Conservation (phyloP, 2,888 invertebrate genomes). For the Tenthredo distinguenda region DNA sequence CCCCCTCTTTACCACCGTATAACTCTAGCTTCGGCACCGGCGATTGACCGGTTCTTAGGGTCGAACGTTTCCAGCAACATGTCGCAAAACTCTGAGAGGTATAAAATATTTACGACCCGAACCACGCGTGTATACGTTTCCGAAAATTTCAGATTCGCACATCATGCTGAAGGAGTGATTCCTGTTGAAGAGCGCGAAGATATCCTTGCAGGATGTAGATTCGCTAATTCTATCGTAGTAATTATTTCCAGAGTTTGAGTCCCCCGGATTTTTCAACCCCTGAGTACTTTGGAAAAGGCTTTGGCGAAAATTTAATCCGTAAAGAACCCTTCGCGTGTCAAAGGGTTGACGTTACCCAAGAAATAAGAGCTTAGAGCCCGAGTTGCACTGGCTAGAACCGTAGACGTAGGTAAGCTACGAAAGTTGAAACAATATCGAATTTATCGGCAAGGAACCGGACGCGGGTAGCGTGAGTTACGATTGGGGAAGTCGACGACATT, state of each 20-base stretch:
- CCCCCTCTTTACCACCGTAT: background rate
- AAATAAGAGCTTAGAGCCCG: conserved; percentile 30
- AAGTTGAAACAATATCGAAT: conserved; percentile 78
- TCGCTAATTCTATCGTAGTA: background rate
- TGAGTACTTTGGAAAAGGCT: background rate
- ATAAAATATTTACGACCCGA: conserved; percentile 45
- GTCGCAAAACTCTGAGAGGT: conserved; percentile 24
- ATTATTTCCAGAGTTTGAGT: background rate
- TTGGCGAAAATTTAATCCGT: background rate
- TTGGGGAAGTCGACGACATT: conserved; percentile 60
- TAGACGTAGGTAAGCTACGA: conserved; percentile 67
- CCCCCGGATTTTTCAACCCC: background rate
- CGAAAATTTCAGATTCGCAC: background rate
- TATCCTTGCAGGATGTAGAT: background rate
- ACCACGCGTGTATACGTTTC: background rate
- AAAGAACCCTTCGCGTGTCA: background rate
- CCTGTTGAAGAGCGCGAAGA: background rate
- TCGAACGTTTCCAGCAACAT: conserved; percentile 31
- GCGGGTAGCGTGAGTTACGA: conserved; percentile 64
- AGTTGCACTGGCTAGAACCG: conserved; percentile 57
- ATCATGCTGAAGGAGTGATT: background rate
- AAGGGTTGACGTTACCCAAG: background rate
- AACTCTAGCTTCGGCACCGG: background rate
- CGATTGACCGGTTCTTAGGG: conserved; percentile 36
- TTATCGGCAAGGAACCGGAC: conserved; percentile 71